Percentiles rank a stretch among this genome's conserved stretches.
Evolutionary conservation across 2,888 invertebrate species (phyloP).

Genomic region (Cotesia congregata): DNA sequence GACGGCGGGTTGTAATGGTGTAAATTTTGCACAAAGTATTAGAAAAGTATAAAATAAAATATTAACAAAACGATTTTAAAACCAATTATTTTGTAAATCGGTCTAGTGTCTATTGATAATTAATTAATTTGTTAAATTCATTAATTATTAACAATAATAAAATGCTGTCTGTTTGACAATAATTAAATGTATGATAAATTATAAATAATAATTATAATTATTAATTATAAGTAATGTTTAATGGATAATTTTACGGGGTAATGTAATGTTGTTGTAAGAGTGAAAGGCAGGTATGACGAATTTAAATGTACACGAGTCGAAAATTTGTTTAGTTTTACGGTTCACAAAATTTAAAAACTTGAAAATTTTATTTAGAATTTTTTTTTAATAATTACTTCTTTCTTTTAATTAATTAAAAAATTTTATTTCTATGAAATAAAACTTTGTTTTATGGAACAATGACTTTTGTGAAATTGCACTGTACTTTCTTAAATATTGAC

Average conservation of each 20-base stretch:
- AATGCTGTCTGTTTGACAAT: conserved; percentile 70
- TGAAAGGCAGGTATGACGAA: too few species aligned
- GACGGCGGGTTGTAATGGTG: conserved; percentile 53
- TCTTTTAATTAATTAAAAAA: too few species aligned
- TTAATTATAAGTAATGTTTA: neutral
- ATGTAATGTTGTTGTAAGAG: too few species aligned
- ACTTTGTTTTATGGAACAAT: too few species aligned
- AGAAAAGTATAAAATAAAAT: conserved; percentile 43
- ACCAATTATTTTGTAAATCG: conserved; percentile 40
- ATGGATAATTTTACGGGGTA: neutral
- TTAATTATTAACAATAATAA: conserved; percentile 30
- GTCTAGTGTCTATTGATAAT: conserved; percentile 30
- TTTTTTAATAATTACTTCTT: too few species aligned
- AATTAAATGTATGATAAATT: conserved; percentile 58
- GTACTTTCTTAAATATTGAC: too few species aligned
- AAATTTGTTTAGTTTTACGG: too few species aligned
- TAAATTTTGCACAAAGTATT: conserved; percentile 68
- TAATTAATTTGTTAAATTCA: neutral
- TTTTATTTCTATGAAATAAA: too few species aligned
- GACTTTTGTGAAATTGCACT: too few species aligned
- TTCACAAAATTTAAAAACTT: too few species aligned
- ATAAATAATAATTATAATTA: conserved; percentile 43
- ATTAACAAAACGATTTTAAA: conserved; percentile 51
- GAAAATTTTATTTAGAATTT: too few species aligned
- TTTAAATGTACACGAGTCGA: too few species aligned